Conservation (phyloP, 2,113 vertebrate genomes). For the Tragelaphus imberbis region DNA sequence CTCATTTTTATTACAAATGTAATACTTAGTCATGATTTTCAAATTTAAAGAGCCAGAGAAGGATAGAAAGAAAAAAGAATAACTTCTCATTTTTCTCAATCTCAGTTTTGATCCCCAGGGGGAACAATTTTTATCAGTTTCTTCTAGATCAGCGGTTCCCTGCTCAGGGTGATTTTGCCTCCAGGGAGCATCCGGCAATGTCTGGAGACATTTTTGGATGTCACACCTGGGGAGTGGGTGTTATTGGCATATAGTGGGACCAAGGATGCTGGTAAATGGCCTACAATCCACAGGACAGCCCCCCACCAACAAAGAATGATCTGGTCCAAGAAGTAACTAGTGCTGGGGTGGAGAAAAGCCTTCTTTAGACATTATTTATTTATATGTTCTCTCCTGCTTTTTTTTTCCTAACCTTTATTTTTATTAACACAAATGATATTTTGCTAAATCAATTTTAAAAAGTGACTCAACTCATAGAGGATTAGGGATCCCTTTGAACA, state of each 20-base stretch:
- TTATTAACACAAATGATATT: not conserved
- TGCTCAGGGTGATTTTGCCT: not conserved
- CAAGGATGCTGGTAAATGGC: too few species aligned
- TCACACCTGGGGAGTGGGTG: not conserved
- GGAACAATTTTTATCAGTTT: not conserved
- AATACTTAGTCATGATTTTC: not conserved
- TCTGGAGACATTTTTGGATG: not conserved
- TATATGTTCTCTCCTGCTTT: too few species aligned
- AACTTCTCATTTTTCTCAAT: not conserved
- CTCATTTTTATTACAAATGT: not conserved
- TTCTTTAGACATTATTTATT: not conserved
- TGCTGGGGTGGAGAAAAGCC: too few species aligned
- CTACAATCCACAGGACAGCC: not conserved
- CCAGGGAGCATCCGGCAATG: not conserved
- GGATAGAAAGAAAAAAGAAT: not conserved
- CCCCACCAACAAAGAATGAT: not conserved
- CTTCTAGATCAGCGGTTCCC: not conserved
- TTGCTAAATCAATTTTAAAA: not conserved
- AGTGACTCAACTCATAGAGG: not conserved
- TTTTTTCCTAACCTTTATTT: not conserved
- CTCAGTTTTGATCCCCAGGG: not conserved
- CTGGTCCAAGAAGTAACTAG: too few species aligned
- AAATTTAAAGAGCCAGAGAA: not conserved
- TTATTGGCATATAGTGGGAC: not conserved
- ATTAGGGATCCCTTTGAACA: not conserved